phyloP scores from a whole-genome alignment of 2,797 vertebrate genomes.

The Molossus molossus region DNA sequence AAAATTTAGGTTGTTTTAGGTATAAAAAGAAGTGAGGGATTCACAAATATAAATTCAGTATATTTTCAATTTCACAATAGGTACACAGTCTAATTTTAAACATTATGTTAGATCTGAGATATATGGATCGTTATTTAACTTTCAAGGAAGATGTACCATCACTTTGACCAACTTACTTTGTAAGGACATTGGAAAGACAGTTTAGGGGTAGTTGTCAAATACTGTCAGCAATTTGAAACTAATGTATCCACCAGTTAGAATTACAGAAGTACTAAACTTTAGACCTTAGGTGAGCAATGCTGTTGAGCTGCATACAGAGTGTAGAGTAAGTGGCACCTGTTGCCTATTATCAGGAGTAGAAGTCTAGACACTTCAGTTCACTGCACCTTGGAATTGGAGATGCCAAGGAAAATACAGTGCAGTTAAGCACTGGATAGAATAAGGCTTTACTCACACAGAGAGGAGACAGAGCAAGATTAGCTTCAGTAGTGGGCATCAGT shows the following conservation, averaged over 20 bases:
- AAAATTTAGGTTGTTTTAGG: slow-evolving; percentile 16
- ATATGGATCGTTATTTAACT: not conserved
- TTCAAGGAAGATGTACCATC: not conserved
- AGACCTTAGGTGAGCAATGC: not conserved
- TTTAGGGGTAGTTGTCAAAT: not conserved
- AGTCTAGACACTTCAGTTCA: not conserved
- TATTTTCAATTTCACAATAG: not conserved
- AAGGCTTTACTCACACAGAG: not conserved
- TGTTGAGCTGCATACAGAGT: not conserved
- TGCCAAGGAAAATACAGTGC: not conserved
- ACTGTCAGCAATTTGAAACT: not conserved
- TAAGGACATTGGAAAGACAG: not conserved
- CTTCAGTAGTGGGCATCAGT: not conserved
- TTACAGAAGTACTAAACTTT: not conserved
- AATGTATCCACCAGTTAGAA: not conserved
- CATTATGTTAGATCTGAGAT: not conserved
- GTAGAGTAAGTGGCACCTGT: not conserved
- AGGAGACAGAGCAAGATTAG: slow-evolving; percentile 17
- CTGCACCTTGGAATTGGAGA: not conserved
- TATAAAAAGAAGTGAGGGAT: not conserved
- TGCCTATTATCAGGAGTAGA: not conserved
- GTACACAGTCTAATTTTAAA: not conserved
- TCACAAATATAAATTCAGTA: not conserved
- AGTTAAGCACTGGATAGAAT: not conserved
- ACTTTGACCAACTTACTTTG: not conserved